Conservation (phyloP, 2,888 invertebrate genomes). For the Sphaerophoria rueppellii region DNA sequence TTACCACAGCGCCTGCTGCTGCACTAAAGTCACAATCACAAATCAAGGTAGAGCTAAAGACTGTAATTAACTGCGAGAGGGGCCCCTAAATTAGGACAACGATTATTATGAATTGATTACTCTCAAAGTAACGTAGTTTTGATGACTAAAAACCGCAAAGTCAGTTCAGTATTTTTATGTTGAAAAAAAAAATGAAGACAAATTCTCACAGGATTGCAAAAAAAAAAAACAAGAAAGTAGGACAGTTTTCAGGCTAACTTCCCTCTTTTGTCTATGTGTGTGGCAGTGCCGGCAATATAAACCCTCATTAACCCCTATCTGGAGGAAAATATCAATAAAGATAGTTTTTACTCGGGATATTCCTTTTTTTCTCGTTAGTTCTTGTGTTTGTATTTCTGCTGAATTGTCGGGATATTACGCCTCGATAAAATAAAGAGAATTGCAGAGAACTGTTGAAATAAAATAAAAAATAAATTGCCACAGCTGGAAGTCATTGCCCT, state of each 20-base stretch:
- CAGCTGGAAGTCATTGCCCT: constrained; percentile 64
- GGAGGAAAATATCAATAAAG: constrained; percentile 67
- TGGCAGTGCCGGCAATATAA: constrained; percentile 28
- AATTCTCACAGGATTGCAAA: no score
- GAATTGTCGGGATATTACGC: constrained; percentile 57
- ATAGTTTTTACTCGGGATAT: constrained; percentile 11
- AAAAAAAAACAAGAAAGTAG: constrained; percentile 41
- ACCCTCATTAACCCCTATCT: constrained; percentile 72
- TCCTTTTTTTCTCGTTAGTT: constrained; percentile 2
- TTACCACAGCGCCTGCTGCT: background rate
- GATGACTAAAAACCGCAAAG: no score
- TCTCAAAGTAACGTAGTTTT: no score
- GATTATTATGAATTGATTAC: constrained; percentile 30
- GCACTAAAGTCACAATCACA: constrained; percentile 26
- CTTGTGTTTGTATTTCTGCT: constrained; percentile 15
- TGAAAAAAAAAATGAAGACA: no score
- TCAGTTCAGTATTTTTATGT: no score
- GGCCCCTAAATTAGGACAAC: constrained; percentile 65
- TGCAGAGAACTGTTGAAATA: constrained; percentile 17
- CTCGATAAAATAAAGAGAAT: constrained; percentile 24
- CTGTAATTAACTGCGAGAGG: constrained; percentile 59
- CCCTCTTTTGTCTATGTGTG: constrained; percentile 37
- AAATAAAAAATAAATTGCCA: constrained; percentile 23
- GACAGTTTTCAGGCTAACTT: constrained; percentile 53
- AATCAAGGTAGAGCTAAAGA: constrained; percentile 28